Conservation (phyloP, 2,113 vertebrate genomes). For the Onychostoma macrolepis region DNA sequence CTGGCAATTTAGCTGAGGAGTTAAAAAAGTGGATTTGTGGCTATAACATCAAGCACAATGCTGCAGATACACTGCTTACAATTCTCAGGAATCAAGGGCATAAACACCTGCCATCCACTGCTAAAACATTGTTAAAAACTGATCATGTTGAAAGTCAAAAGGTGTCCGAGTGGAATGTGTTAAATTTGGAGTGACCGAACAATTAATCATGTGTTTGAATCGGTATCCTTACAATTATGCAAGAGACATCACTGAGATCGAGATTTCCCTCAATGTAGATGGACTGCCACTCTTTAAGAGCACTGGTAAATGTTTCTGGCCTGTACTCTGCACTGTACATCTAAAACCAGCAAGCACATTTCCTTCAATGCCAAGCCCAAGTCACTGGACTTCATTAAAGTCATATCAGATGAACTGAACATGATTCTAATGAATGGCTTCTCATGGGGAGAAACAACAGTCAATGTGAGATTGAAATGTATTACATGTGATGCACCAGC, state of each 20-base stretch:
- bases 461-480: not conserved
- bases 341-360: too few species aligned
- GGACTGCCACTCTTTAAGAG: too few species aligned
- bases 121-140: too few species aligned
- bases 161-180: not conserved
- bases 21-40: not conserved
- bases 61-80: not conserved
- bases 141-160: too few species aligned
- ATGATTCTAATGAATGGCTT: not conserved
- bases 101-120: not conserved
- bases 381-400: not conserved
- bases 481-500: not conserved
- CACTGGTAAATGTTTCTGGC: too few species aligned
- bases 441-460: not conserved
- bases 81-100: not conserved
- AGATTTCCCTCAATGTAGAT: too few species aligned
- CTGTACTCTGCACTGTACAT: too few species aligned
- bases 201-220: not conserved
- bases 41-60: conserved; percentile 2
- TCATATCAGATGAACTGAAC: not conserved
- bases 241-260: not conserved
- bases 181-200: not conserved
- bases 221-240: not conserved
- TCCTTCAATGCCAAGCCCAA: too few species aligned
- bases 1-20: not conserved